Evolutionary conservation across 2,113 vertebrate species (phyloP).

Genomic region (Thamnophis sirtalis): DNA sequence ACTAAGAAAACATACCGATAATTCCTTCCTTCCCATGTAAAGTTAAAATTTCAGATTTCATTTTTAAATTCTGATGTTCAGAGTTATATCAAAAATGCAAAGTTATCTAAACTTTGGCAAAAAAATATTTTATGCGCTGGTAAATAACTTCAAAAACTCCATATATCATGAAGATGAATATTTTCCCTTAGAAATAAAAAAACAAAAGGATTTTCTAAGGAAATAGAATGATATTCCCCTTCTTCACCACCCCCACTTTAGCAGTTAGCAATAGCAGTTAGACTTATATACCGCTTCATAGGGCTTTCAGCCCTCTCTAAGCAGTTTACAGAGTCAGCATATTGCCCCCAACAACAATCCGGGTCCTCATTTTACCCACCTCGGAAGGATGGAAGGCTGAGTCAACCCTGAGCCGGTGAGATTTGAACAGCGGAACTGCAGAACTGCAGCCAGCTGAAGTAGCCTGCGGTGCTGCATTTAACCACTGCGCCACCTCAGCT

Average conservation of each 20-base stretch:
- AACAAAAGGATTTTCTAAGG: neutral
- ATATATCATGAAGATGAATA: neutral
- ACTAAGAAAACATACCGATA: neutral
- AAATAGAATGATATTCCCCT: neutral
- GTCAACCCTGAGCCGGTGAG: no score
- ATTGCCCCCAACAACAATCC: no score
- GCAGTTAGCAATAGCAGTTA: no score
- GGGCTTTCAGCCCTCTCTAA: no score
- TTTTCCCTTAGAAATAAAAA: neutral
- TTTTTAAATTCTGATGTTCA: conserved; percentile 1
- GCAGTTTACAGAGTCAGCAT: no score
- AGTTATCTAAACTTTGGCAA: neutral
- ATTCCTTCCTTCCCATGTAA: neutral
- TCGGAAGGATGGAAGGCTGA: no score
- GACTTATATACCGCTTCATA: no score
- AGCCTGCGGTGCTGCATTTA: no score
- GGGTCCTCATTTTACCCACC: no score
- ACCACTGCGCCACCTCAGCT: no score
- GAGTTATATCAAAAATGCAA: neutral
- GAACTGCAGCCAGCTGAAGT: no score
- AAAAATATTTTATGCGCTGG: neutral
- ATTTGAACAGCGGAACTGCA: no score
- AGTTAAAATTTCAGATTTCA: neutral
- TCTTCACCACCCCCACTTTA: neutral
- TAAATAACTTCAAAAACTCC: neutral